Conservation (phyloP, 2,797 vertebrate species). For the Brotula barbata region DNA sequence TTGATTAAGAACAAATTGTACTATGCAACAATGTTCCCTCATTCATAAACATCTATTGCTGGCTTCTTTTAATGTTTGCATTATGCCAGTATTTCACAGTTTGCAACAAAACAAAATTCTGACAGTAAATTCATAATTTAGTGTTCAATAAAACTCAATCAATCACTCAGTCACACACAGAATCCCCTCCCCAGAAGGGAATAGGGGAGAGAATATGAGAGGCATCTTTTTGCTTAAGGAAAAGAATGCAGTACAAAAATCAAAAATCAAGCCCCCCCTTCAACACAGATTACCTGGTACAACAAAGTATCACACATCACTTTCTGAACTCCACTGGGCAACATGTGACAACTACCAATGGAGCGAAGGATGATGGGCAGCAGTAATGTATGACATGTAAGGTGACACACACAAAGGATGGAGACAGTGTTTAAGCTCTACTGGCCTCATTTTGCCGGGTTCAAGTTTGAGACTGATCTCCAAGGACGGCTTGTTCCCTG, state of each 20-base stretch:
- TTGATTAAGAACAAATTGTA: too few relatives aligned
- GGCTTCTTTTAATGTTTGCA: too few relatives aligned
- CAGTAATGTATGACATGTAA: conserved; percentile 31
- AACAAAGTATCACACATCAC: neutral
- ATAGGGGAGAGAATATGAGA: neutral
- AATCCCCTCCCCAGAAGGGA: too few relatives aligned
- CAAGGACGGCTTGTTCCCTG: conserved; percentile 34
- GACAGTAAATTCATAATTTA: too few relatives aligned
- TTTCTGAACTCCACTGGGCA: neutral
- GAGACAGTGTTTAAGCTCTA: conserved; percentile 49
- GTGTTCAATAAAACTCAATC: too few relatives aligned
- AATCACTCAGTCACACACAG: too few relatives aligned
- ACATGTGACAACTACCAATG: conserved; percentile 15
- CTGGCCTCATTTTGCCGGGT: conserved; percentile 32
- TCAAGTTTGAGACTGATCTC: conserved; percentile 49
- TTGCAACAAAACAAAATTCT: too few relatives aligned
- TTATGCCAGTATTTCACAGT: too few relatives aligned
- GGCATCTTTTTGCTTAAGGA: neutral
- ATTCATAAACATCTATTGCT: too few relatives aligned
- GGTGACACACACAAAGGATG: conserved; percentile 12
- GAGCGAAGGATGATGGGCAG: conserved; percentile 13
- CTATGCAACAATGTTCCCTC: too few relatives aligned
- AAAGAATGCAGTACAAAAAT: neutral
- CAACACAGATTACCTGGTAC: neutral
- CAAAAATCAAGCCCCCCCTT: neutral